Evolutionary conservation across 2,113 vertebrate genomes (phyloP).

Genomic region (Apistogramma diplotaenia): DNA sequence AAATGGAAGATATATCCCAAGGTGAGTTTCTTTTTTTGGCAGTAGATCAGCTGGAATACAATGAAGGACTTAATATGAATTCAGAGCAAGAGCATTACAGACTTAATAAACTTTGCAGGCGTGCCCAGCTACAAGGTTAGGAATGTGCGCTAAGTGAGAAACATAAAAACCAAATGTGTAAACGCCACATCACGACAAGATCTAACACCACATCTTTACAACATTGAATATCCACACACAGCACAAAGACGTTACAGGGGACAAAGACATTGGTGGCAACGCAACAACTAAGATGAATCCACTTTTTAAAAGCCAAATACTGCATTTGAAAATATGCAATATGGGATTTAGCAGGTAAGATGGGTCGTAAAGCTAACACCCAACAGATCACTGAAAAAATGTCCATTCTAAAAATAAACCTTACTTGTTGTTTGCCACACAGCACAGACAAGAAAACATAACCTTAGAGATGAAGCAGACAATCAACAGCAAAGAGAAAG

Average conservation of each 20-base stretch:
- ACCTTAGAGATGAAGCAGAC: slow-evolving; percentile 20
- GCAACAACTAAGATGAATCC: slow-evolving; percentile 55
- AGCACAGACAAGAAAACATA: slow-evolving; percentile 31
- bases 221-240: not conserved
- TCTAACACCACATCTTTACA: not conserved
- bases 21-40: slow-evolving; percentile 18
- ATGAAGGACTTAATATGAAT: slow-evolving; percentile 31
- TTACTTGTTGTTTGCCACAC: slow-evolving; percentile 58
- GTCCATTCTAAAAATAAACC: not conserved
- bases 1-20: slow-evolving; percentile 3
- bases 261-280: slow-evolving; percentile 46
- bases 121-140: not conserved
- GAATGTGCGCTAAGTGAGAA: not conserved
- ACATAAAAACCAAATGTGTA: slow-evolving; percentile 7
- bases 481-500: slow-evolving; percentile 24
- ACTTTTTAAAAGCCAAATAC: not conserved
- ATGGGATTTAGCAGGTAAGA: not conserved
- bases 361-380: not conserved
- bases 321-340: not conserved
- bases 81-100: not conserved
- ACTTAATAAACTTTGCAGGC: slow-evolving; percentile 9
- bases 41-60: slow-evolving; percentile 26
- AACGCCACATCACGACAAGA: not conserved
- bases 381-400: not conserved
- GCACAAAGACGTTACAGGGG: slow-evolving; percentile 6